Conservation (phyloP, 2,888 invertebrate species). For the Cheiracanthium punctorium region DNA sequence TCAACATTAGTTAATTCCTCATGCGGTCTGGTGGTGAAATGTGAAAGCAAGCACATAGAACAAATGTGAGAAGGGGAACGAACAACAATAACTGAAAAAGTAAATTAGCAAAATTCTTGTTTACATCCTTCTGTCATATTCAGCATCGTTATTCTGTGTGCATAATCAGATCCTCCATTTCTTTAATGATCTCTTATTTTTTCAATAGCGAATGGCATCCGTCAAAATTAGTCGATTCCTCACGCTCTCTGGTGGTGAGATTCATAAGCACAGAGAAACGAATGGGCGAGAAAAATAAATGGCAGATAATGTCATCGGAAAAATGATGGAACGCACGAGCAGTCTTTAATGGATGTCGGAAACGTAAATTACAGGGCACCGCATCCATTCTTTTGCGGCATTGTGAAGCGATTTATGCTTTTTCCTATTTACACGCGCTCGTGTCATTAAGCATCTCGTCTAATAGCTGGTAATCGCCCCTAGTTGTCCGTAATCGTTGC, state of each 20-base stretch:
- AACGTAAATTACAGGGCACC: slow-evolving; percentile 25
- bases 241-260: neutral
- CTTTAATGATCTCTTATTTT: no score
- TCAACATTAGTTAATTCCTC: no score
- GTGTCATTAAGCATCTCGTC: slow-evolving; percentile 5
- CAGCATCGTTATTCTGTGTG: no score
- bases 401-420: slow-evolving; percentile 22
- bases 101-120: no score
- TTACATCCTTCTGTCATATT: no score
- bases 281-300: neutral
- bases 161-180: no score
- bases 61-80: no score
- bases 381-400: slow-evolving; percentile 19
- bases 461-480: slow-evolving; percentile 23
- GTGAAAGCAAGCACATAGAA: no score
- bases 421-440: slow-evolving; percentile 30
- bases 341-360: slow-evolving; percentile 18
- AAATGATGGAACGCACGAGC: slow-evolving; percentile 24
- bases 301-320: slow-evolving; percentile 11
- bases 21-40: no score
- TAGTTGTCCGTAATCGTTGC: slow-evolving; percentile 22
- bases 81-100: no score
- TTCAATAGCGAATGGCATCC: no score
- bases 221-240: no score
- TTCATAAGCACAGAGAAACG: neutral